Base-by-base conservation (phyloP, 2,113 vertebrate genomes). In the Takifugu flavidus region DNA sequence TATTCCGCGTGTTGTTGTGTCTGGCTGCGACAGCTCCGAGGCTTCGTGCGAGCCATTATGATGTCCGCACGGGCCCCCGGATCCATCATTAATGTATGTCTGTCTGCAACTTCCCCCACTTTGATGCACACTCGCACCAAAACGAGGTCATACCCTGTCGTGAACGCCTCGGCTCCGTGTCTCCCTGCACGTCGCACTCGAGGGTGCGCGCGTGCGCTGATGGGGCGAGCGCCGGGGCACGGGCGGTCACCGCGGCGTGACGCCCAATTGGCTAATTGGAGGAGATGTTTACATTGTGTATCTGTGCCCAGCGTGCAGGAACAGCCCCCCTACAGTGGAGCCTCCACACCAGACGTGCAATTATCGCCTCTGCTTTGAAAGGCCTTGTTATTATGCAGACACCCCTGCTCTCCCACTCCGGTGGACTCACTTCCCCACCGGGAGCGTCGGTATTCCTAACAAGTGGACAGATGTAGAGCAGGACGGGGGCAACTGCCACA, bases 101-200 rank as follows among this genome's bases (percentile, higher is more conserved):
- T 76, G 77, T 75, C 80, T 86, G 67, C 50, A 67, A 25, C 75
- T 26, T 59, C 81, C 72, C 65, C 78, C 80, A 49, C 57, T 45
- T 51, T 52, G 52, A 52, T 34, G 56, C 46, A 58, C 57, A 56
- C 71, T 58, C 61, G 28, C 74, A 56, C 60, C 26, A 65, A 74
- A 87, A 84, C 45, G 49, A 82, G 87, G 87, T 89, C 84, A 85
- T 67, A 75, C 44, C 25, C 59, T 78, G 67, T 78, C 80, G 69
- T 67, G 45, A 54, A 62, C 7, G 57, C 72, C 73, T 80, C 75
- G 75, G 73, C 71, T 52, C 62, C 29, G 50, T 72, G 75, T 84
- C 75, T 74, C 72, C 59, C 42, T 67, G 63, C 83, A 70, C 75
- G 71, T 70, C 49, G 57, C 14, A 15, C 45, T 2, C 44, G 15